Evolutionary conservation across 2,797 vertebrate species (phyloP), one percentile per base, ranked within the genome.

Genomic region (Zenarchopterus dispar): DNA sequence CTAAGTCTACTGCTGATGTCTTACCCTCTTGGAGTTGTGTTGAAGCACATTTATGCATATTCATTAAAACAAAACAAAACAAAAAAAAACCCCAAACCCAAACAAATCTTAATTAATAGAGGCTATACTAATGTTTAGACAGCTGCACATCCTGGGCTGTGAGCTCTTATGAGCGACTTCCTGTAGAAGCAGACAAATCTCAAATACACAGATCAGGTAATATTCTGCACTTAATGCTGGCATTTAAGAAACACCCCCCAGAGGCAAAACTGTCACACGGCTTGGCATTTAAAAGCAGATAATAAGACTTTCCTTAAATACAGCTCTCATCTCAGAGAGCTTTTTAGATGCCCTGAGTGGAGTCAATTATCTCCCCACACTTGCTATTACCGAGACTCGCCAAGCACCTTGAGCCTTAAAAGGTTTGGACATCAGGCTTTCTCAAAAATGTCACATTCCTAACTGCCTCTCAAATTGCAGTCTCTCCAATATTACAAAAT

Each of bases 271-370:
- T 22, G 73, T 80, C 73, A 82, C 84, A 70, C 54, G 86, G 78
- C 69, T 69, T 92, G 92, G 90, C 89, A 92, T 93, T 92, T 92
- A 84, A 80, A 82, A 77, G 80, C 74, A 89, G 84, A 91, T 91
- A 85, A 92, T 88, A 86, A 89, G 89, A 91, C 79, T 88, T 84
- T 81, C 80, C 78, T 90, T 93, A 89, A 88, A 89, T 85, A 88
- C 82, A 84, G 83, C 80, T 87, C 86, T 91, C 85, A 85, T 92
- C 88, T 88, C 87, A 62, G 82, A 92, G 90, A 89, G 89, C 90
- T 90, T 89, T 89, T 92, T 86, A 87, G 83, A 88, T 88, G 84
- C 84, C 84, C 82, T 85, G 78, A 91, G 89, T 84, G 72, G 76
- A 91, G 87, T 87, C 86, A 88, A 88, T 91, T 92, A 92, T 92